Evolutionary conservation across 2,113 vertebrate species (phyloP).

Genomic region (Actinemys pallida): DNA sequence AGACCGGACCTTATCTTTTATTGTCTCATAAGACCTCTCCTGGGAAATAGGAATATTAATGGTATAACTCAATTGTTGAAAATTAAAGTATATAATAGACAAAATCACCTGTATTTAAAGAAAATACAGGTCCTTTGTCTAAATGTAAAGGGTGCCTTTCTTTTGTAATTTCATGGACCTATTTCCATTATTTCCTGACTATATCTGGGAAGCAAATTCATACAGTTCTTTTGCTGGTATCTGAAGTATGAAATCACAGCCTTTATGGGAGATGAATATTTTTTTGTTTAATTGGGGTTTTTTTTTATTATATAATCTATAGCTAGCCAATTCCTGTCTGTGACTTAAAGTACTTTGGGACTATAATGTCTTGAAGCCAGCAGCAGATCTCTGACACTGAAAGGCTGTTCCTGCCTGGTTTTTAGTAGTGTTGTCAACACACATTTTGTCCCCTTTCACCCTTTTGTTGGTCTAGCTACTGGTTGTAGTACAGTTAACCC

Average conservation of each 20-base stretch:
- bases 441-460: neutral
- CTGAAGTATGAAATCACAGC: constrained; percentile 41
- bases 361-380: constrained; percentile 43
- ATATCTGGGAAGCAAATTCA: constrained; percentile 60
- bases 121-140: neutral
- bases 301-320: constrained; percentile 17
- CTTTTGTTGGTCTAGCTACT: constrained; percentile 51
- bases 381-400: constrained; percentile 7
- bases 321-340: constrained; percentile 25
- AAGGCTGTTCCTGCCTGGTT: neutral
- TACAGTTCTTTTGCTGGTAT: constrained; percentile 43
- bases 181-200: constrained; percentile 9
- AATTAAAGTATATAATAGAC: neutral
- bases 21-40: neutral
- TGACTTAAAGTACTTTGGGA: neutral
- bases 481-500: constrained; percentile 44
- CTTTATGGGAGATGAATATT: neutral
- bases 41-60: neutral
- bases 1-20: neutral
- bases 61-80: neutral
- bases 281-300: neutral
- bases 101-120: neutral
- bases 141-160: neutral
- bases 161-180: constrained; percentile 18
- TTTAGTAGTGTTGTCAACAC: neutral